These are phyloP conservation scores for Tragelaphus imberbis DNA, from an alignment of 2,113 vertebrate genomes.

Conservation along the genomic window DNA sequence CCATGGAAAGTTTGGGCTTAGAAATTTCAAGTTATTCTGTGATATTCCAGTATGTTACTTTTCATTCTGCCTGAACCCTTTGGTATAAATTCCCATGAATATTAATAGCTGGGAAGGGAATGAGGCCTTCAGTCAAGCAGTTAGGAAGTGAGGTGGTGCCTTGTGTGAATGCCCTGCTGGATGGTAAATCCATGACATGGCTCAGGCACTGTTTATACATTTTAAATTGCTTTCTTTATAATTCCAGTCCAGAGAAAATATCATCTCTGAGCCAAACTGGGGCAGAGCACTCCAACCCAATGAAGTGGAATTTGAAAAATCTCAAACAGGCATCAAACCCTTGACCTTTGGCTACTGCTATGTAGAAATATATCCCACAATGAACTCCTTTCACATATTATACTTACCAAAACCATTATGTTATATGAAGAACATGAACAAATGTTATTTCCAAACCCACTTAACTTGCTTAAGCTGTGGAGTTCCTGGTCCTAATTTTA, in stretches of 20 bases:
- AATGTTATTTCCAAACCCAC: neutral
- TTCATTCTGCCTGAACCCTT: neutral
- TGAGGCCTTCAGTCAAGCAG: neutral
- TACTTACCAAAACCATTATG: neutral
- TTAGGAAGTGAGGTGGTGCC: neutral
- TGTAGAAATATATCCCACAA: neutral
- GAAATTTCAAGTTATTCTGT: neutral
- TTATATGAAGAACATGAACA: neutral
- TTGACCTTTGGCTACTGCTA: neutral
- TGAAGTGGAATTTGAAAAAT: neutral
- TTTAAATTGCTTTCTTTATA: constrained; percentile 60
- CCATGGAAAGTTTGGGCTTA: neutral
- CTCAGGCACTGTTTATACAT: constrained; percentile 22
- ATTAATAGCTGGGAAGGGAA: constrained; percentile 23
- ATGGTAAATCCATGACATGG: neutral
- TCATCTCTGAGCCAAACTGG: constrained; percentile 22
- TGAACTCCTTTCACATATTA: neutral
- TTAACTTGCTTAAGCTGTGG: neutral
- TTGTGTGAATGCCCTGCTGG: neutral
- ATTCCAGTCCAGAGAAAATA: constrained; percentile 48
- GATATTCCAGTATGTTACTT: neutral
- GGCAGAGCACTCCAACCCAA: neutral
- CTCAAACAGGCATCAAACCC: neutral
- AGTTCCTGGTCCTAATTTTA: neutral
- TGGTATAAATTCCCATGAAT: neutral